Conservation (phyloP, 2,888 invertebrate species). For the Melinaea marsaeus region DNA sequence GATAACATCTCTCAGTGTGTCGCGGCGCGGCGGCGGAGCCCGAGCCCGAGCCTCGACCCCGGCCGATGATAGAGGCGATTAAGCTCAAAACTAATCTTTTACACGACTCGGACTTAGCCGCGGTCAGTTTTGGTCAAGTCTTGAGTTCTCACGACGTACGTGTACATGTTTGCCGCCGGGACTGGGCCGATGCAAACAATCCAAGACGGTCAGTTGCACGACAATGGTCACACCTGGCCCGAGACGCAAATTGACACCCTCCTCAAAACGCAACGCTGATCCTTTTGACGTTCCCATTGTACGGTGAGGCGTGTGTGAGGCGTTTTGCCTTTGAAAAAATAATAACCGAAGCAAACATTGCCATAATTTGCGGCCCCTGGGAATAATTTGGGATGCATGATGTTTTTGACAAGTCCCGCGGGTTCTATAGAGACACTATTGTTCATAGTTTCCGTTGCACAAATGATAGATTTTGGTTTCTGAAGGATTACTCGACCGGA, state of each 20-base stretch:
- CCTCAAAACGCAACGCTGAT: slow-evolving; percentile 53
- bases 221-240: slow-evolving; percentile 69
- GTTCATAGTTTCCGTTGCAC: slow-evolving; percentile 53
- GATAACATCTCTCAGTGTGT: slow-evolving; percentile 71
- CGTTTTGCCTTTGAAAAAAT: slow-evolving; percentile 50
- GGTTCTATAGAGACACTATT: slow-evolving; percentile 52
- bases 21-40: slow-evolving; percentile 56
- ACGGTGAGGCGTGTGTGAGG: slow-evolving; percentile 60
- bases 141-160: slow-evolving; percentile 59
- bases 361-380: slow-evolving; percentile 65
- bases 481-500: slow-evolving; percentile 13
- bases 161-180: slow-evolving; percentile 50
- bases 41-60: slow-evolving; percentile 44
- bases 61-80: slow-evolving; percentile 62
- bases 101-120: slow-evolving; percentile 12
- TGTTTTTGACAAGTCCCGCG: slow-evolving; percentile 67
- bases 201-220: slow-evolving; percentile 66
- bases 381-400: slow-evolving; percentile 56
- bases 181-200: slow-evolving; percentile 62
- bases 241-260: slow-evolving; percentile 66
- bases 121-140: slow-evolving; percentile 33
- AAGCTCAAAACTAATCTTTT: slow-evolving; percentile 31
- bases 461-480: slow-evolving; percentile 43
- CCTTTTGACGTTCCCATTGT: slow-evolving; percentile 63
- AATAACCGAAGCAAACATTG: slow-evolving; percentile 69